A percentile compares a stretch with the other conserved stretches of the same genome.
These are phyloP conservation scores for Heliconius sara DNA, from an alignment of 2,888 invertebrate genomes.

Conservation along the genomic window DNA sequence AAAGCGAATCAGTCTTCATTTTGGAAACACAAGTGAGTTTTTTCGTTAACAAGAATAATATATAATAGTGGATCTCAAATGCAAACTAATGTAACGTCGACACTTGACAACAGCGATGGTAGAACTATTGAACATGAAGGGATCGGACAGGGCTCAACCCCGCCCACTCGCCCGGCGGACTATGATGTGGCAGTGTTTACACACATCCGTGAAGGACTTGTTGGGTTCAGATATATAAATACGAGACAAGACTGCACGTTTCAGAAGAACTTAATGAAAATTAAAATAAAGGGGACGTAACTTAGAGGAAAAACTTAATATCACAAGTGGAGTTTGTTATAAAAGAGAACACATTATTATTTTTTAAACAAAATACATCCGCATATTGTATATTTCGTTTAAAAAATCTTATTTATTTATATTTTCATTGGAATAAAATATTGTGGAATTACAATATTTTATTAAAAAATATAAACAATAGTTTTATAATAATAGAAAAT, in stretches of 20 bases:
- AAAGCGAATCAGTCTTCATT: slow-evolving; percentile 51
- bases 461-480: slow-evolving; percentile 2
- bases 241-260: not conserved
- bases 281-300: not conserved
- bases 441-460: slow-evolving; percentile 1
- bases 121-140: slow-evolving; percentile 66
- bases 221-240: not conserved
- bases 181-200: slow-evolving; percentile 4
- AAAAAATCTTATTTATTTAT: slow-evolving; percentile 6
- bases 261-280: not conserved
- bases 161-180: not conserved
- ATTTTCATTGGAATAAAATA: slow-evolving; percentile 13
- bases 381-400: not conserved
- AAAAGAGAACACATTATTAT: not conserved
- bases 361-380: not conserved
- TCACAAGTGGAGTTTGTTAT: not conserved
- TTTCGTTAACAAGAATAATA: slow-evolving; percentile 52
- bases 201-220: slow-evolving; percentile 9
- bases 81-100: slow-evolving; percentile 64
- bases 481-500: not conserved
- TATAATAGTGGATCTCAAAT: slow-evolving; percentile 53
- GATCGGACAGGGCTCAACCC: slow-evolving; percentile 58
- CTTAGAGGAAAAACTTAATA: not conserved
- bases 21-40: slow-evolving; percentile 42
- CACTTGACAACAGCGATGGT: slow-evolving; percentile 64